Conservation (phyloP, 2,113 vertebrate species). For the Tauraco erythrolophus region DNA sequence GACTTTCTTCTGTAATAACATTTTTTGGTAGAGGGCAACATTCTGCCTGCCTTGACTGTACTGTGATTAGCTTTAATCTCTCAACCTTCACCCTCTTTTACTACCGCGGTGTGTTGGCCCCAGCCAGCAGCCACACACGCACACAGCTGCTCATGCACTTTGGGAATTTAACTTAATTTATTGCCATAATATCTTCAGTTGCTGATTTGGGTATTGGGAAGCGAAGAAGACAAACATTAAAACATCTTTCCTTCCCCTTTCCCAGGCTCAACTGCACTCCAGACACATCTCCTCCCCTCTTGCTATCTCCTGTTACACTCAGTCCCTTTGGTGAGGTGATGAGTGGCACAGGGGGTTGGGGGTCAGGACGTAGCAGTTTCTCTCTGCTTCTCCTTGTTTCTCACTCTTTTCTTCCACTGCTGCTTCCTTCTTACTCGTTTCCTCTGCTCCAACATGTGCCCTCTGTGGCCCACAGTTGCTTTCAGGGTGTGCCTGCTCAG, state of each 20-base stretch:
- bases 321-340: background rate
- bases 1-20: background rate
- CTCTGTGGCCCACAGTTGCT: background rate
- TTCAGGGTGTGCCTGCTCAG: background rate
- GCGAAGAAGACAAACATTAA: background rate
- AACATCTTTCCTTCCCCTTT: constrained; percentile 33
- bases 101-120: background rate
- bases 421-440: background rate
- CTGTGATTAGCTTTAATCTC: background rate
- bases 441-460: background rate
- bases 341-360: background rate
- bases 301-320: background rate
- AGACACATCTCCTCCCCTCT: background rate
- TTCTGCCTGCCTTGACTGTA: background rate
- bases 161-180: constrained; percentile 5
- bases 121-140: background rate
- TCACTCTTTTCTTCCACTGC: background rate
- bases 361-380: background rate
- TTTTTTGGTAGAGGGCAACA: background rate
- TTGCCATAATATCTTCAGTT: background rate
- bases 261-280: constrained; percentile 4
- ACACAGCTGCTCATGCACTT: background rate
- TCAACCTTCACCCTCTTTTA: background rate
- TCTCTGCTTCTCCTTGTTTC: background rate
- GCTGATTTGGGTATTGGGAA: background rate